Evolutionary conservation across 2,113 vertebrate genomes (phyloP), one percentile per base, ranked within the genome.

Genomic region (Myotis brandtii): DNA sequence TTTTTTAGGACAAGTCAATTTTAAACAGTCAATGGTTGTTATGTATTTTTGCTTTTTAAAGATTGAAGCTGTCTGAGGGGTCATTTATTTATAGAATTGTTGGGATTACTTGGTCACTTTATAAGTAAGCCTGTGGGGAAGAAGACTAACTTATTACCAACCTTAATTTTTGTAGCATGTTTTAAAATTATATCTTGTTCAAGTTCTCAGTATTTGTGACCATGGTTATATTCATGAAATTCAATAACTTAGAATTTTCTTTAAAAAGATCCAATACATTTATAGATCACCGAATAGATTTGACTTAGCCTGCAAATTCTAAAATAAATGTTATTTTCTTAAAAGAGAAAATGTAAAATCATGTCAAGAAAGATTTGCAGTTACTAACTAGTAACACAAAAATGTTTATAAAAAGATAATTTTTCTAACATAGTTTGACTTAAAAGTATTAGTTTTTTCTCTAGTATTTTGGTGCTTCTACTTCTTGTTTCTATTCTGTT

Each of bases 271-370:
- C 1, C 32, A 34, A 37, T 14, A 79, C 64, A 80, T 73, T 69
- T 34, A 30, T 54, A 86, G 32, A 86, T 76, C 21, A 89, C 25
- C 27, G 2, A 76, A 48, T 89, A 89, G 43, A 69, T 17, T 95
- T 59, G 67, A 73, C 84, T 93, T 92, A 88, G n/a, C 8, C 54
- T 85, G 84, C n/a, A n/a, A 67, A 80, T 91, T 40, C 13, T 37
- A 87, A 94, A 96, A 34, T 82, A 69, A 96, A 37, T 79, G 17
- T 70, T 70, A 27, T 89, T 93, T 93, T 92, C 50, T 81, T 76
- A 72, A 92, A 89, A 64, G 40, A 77, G 70, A 32, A 85, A 79
- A 37, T 91, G 5, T 93, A 72, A 77, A 67, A 88, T 79, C 77
- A 56, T 46, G 18, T 84, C 12, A 88, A 85, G 54, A 82, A 90